A percentile compares a stretch with the other conserved stretches of the same genome.
Evolutionary conservation across 1,140 invertebrate species (phyloP).

Genomic region (Nixonia krombeini): DNA sequence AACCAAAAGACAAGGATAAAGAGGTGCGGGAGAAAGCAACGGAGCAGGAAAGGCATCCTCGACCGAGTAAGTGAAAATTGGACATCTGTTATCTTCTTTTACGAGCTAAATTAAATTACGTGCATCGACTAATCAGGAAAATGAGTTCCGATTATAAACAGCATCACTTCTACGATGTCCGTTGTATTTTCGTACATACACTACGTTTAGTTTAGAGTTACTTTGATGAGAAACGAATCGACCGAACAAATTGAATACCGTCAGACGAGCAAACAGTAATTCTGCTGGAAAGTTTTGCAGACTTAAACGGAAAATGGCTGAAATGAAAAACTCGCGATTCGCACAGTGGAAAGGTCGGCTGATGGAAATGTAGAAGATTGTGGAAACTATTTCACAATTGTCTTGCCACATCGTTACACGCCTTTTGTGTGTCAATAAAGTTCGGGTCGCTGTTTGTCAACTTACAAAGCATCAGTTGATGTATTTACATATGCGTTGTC

Average conservation of each 20-base stretch:
- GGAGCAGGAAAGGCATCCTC: constrained; percentile 66
- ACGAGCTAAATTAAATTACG: too few species aligned
- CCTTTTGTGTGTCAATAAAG: not conserved
- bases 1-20: constrained; percentile 62
- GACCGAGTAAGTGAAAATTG: constrained; percentile 66
- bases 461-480: not conserved
- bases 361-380: too few species aligned
- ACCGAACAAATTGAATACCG: constrained; percentile 4
- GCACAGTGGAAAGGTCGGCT: too few species aligned
- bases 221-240: constrained; percentile 19
- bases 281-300: too few species aligned
- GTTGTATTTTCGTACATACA: constrained; percentile 57
- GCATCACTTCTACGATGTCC: constrained; percentile 25
- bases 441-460: not conserved
- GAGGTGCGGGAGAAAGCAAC: constrained; percentile 59
- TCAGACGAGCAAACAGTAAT: too few species aligned
- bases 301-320: too few species aligned
- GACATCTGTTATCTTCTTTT: constrained; percentile 10
- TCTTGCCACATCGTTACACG: too few species aligned
- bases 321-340: too few species aligned
- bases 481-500: not conserved
- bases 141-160: constrained; percentile 25
- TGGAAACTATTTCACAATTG: too few species aligned
- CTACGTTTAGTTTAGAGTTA: constrained; percentile 46
- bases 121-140: constrained; percentile 28